A percentile compares a stretch with the other conserved stretches of the same genome.
Evolutionary conservation across 2,888 invertebrate genomes (phyloP).

Genomic region (Nemotelus nigrinus): DNA sequence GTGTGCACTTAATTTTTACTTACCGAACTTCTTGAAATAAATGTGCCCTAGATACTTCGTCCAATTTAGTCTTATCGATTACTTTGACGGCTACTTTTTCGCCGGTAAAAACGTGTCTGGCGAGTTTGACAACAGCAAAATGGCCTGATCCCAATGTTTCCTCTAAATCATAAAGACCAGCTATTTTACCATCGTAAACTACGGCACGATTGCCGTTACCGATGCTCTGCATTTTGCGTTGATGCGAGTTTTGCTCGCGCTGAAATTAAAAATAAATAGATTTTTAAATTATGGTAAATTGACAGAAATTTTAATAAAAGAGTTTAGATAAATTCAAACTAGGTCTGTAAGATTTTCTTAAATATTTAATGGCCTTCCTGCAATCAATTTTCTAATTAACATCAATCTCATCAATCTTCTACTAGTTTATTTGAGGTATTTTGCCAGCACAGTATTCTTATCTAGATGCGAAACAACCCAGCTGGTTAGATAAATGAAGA

Average conservation of each 20-base stretch:
- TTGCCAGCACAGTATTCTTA: too few relatives aligned
- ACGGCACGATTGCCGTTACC: constrained; percentile 52
- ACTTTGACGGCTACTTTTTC: constrained; percentile 98
- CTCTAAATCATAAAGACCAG: constrained; percentile 96
- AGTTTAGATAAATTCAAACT: neutral
- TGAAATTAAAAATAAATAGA: constrained; percentile 25
- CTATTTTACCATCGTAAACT: constrained; percentile 86
- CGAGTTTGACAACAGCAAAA: constrained; percentile 98
- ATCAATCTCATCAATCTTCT: too few relatives aligned
- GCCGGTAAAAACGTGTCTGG: constrained; percentile 98
- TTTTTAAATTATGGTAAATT: neutral
- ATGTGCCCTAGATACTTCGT: constrained; percentile 94
- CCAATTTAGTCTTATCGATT: constrained; percentile 97
- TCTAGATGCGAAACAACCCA: too few relatives aligned
- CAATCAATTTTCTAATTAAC: too few relatives aligned
- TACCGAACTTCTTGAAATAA: constrained; percentile 90
- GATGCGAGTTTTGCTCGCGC: neutral
- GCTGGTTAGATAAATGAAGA: too few relatives aligned
- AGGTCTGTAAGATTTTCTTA: neutral
- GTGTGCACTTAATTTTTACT: constrained; percentile 46
- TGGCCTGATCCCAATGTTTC: constrained; percentile 98
- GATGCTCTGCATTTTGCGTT: constrained; percentile 51
- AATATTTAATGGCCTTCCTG: neutral
- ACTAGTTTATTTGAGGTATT: too few relatives aligned
- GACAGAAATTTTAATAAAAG: neutral